Evolutionary conservation across 2,888 invertebrate species (phyloP).

Genomic region (Synanthedon vespiformis): DNA sequence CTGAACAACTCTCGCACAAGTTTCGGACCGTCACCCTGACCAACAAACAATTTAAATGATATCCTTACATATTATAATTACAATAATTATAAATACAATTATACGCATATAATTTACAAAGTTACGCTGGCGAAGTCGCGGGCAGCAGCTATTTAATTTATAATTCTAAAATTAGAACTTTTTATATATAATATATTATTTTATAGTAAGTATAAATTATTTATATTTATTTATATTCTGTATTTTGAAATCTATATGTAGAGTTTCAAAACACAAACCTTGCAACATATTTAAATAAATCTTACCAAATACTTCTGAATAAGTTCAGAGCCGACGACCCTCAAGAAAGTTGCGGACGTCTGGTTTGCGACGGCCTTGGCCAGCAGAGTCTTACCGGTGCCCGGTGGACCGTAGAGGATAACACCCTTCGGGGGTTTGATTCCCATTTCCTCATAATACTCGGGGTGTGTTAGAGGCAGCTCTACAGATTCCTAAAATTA

Average conservation of each 20-base stretch:
- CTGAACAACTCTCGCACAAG: constrained; percentile 96
- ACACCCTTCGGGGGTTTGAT: constrained; percentile 99
- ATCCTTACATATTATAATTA: too few species aligned
- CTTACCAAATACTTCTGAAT: constrained; percentile 96
- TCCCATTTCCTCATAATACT: constrained; percentile 99
- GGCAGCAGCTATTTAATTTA: too few species aligned
- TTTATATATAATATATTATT: too few species aligned
- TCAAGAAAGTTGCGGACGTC: constrained; percentile 97
- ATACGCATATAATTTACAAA: too few species aligned
- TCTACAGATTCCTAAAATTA: constrained; percentile 88
- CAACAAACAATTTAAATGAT: constrained; percentile 5
- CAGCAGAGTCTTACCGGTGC: constrained; percentile 97
- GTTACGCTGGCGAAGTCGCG: too few species aligned
- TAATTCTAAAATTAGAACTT: too few species aligned
- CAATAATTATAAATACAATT: too few species aligned
- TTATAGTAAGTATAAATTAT: too few species aligned
- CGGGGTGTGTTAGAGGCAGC: constrained; percentile 97
- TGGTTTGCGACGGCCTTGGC: constrained; percentile 99
- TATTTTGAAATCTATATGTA: too few species aligned
- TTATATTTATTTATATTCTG: too few species aligned
- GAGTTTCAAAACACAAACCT: too few species aligned
- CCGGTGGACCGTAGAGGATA: constrained; percentile 97
- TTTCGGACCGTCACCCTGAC: constrained; percentile 96
- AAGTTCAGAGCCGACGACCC: constrained; percentile 99
- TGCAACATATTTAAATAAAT: too few species aligned